phyloP scores from a whole-genome alignment of 2,113 vertebrate species.

The Spea multiplicata region DNA sequence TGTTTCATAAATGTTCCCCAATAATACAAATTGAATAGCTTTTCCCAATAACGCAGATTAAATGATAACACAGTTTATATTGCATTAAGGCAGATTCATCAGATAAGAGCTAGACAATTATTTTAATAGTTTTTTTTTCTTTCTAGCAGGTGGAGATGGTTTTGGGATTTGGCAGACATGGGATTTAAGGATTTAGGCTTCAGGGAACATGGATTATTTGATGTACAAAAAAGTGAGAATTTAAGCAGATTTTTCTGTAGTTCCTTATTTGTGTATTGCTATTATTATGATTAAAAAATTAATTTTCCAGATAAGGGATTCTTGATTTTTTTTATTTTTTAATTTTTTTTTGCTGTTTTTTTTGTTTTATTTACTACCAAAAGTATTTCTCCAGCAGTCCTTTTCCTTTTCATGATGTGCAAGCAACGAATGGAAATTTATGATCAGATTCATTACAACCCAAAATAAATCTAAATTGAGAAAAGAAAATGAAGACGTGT shows the following conservation, averaged over 20 bases:
- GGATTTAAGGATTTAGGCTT: slow-evolving; percentile 73
- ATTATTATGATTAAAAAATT: not conserved
- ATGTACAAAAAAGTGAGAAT: slow-evolving; percentile 60
- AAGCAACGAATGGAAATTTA: too few relatives aligned
- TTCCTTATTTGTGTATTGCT: slow-evolving; percentile 56
- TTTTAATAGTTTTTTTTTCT: slow-evolving; percentile 56
- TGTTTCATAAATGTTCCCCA: slow-evolving; percentile 58
- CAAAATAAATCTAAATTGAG: too few relatives aligned
- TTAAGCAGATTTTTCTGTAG: slow-evolving; percentile 57
- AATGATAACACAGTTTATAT: slow-evolving; percentile 63
- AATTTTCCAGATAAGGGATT: not conserved
- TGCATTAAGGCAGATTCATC: slow-evolving; percentile 65
- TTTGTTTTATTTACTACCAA: too few relatives aligned
- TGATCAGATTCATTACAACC: too few relatives aligned
- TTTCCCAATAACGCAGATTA: slow-evolving; percentile 69
- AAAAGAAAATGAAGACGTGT: too few relatives aligned
- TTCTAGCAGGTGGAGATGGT: slow-evolving; percentile 60
- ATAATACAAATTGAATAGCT: slow-evolving; percentile 71
- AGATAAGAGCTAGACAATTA: slow-evolving; percentile 76
- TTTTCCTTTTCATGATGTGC: too few relatives aligned
- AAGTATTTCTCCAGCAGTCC: too few relatives aligned
- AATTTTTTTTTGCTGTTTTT: not conserved
- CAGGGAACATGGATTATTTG: slow-evolving; percentile 71
- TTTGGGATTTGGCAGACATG: slow-evolving; percentile 66
- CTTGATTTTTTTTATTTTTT: not conserved